Evolutionary conservation across 2,888 invertebrate genomes (phyloP).

Genomic region (Coenonympha glycerion): DNA sequence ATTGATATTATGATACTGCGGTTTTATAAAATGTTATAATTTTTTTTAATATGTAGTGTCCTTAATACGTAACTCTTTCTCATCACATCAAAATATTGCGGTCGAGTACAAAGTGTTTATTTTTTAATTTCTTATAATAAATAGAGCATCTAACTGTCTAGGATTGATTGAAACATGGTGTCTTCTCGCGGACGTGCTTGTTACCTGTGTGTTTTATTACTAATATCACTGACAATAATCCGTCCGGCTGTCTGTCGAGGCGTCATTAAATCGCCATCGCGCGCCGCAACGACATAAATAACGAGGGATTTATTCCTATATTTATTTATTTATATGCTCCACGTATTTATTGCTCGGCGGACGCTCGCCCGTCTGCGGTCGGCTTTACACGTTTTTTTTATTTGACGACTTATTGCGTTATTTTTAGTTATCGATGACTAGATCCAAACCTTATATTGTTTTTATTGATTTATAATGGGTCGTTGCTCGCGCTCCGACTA

Average conservation of each 20-base stretch:
- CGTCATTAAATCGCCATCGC: slow-evolving; percentile 58
- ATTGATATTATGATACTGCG: no score
- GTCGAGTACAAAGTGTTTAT: no score
- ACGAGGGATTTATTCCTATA: slow-evolving; percentile 53
- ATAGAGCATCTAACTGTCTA: no score
- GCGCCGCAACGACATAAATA: slow-evolving; percentile 53
- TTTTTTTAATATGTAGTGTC: no score
- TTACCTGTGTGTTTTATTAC: slow-evolving; percentile 10
- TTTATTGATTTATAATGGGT: no score
- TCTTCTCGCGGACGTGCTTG: neutral
- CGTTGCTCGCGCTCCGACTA: no score
- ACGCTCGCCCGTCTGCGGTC: slow-evolving; percentile 32
- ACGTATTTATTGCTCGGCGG: slow-evolving; percentile 28
- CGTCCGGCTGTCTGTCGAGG: slow-evolving; percentile 42
- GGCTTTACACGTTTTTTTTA: slow-evolving; percentile 33
- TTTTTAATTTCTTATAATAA: no score
- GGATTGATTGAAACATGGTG: no score
- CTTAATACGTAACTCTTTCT: no score
- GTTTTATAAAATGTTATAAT: no score
- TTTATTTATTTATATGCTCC: slow-evolving; percentile 55
- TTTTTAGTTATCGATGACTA: slow-evolving; percentile 16
- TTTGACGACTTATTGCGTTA: slow-evolving; percentile 18
- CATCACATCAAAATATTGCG: no score
- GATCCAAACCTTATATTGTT: neutral
- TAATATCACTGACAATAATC: slow-evolving; percentile 48